A percentile compares a stretch with the other conserved stretches of the same genome.
Conservation (phyloP, 2,113 vertebrate genomes). For the Oenanthe oenanthe region DNA sequence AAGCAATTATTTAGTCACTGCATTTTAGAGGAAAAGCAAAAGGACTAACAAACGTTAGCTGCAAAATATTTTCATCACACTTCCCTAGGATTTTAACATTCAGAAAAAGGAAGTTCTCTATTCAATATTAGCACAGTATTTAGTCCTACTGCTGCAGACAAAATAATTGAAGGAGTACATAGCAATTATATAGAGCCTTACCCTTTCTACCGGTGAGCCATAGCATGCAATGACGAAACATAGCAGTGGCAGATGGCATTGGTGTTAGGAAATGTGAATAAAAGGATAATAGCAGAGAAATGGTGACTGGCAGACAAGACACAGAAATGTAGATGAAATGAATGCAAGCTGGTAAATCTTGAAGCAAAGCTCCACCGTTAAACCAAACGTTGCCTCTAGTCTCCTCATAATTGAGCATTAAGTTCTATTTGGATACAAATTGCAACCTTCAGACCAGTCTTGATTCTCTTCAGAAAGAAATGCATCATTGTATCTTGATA, state of each 20-base stretch:
- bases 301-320: slow-evolving; percentile 75
- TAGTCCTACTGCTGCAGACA: background rate
- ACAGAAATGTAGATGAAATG: slow-evolving; percentile 79
- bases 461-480: slow-evolving; percentile 71
- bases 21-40: slow-evolving; percentile 19
- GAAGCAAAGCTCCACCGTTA: slow-evolving; percentile 80
- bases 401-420: slow-evolving; percentile 70
- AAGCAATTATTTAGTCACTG: slow-evolving; percentile 21
- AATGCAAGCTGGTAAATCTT: slow-evolving; percentile 75
- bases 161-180: slow-evolving; percentile 37
- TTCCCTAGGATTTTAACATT: background rate
- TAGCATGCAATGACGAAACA: slow-evolving; percentile 99
- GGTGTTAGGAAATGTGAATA: slow-evolving; percentile 81
- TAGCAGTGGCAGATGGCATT: slow-evolving; percentile 98
- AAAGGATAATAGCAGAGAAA: slow-evolving; percentile 78
- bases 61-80: slow-evolving; percentile 38
- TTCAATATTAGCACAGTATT: background rate
- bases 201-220: slow-evolving; percentile 98
- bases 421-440: slow-evolving; percentile 68
- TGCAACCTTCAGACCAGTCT: slow-evolving; percentile 72
- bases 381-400: slow-evolving; percentile 68
- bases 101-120: background rate
- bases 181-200: slow-evolving; percentile 83
- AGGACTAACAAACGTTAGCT: background rate
- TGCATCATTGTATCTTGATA: slow-evolving; percentile 69